A percentile compares a stretch with the other conserved stretches of the same genome.
phyloP scores from a whole-genome alignment of 2,888 invertebrate genomes.

The Eucriotettix oculatus region DNA sequence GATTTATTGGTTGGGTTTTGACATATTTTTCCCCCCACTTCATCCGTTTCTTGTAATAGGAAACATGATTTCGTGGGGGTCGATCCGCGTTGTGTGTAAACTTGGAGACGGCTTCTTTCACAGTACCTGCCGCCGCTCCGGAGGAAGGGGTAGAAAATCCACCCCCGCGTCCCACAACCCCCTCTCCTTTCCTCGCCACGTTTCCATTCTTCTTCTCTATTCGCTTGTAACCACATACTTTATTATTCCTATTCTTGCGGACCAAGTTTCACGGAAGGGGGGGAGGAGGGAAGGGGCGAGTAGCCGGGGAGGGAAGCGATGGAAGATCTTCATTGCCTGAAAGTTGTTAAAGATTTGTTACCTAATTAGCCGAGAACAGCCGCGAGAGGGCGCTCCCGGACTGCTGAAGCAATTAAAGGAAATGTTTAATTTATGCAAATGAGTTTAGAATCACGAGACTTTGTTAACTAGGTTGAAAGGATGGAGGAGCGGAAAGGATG shows the following conservation, averaged over 20 bases:
- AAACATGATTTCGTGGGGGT: too few relatives aligned
- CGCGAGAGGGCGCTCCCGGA: constrained; percentile 7
- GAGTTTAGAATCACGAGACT: constrained; percentile 12
- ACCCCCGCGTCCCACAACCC: background rate
- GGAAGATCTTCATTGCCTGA: constrained; percentile 4
- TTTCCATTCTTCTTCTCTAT: background rate
- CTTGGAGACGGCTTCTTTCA: too few relatives aligned
- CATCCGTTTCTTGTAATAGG: too few relatives aligned
- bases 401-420: constrained; percentile 14
- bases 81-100: too few relatives aligned
- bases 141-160: background rate
- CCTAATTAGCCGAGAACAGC: constrained; percentile 14
- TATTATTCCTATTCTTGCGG: background rate
- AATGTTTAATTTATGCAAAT: constrained; percentile 15
- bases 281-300: background rate
- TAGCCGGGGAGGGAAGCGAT: background rate
- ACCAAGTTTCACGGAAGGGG: background rate
- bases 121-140: too few relatives aligned
- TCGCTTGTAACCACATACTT: background rate
- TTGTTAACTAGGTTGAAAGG: constrained; percentile 9
- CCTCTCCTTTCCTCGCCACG: background rate
- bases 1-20: too few relatives aligned
- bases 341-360: constrained; percentile 15
- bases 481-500: background rate
- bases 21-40: too few relatives aligned